These are phyloP conservation scores for Isurus oxyrinchus DNA, from an alignment of 2,113 vertebrate genomes.

Conservation along the genomic window DNA sequence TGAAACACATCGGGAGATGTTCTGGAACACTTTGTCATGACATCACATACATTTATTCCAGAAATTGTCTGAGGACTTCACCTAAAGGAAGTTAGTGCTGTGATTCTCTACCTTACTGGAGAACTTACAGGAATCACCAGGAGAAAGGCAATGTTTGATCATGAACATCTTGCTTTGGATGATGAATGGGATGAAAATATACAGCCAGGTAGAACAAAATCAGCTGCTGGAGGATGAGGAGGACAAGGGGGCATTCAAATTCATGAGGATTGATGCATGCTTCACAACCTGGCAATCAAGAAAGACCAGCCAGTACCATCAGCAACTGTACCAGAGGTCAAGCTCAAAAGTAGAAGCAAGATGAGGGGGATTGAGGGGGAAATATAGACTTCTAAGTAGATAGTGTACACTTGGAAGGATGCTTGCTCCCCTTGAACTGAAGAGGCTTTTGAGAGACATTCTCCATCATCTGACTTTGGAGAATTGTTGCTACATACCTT, in stretches of 20 bases:
- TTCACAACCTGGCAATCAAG: neutral
- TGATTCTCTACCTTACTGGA: neutral
- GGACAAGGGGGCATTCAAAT: neutral
- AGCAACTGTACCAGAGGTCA: neutral
- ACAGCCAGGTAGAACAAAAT: neutral
- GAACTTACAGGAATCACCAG: neutral
- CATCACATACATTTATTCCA: neutral
- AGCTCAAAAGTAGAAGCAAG: neutral
- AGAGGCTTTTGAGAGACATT: neutral
- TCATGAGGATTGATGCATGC: neutral
- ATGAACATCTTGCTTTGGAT: neutral
- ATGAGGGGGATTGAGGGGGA: neutral
- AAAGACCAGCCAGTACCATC: neutral
- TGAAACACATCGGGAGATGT: neutral
- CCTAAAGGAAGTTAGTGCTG: neutral
- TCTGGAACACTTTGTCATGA: neutral
- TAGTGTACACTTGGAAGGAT: neutral
- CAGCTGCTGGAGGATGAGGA: neutral
- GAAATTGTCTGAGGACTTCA: neutral
- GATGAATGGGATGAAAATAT: neutral
- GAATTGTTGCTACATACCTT: neutral
- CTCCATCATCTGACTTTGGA: neutral
- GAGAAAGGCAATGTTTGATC: neutral
- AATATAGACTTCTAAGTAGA: neutral
- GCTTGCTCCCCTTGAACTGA: neutral